Evolutionary conservation across 2,888 invertebrate species (phyloP).

Genomic region (Lordiphosa andalusiaca): DNA sequence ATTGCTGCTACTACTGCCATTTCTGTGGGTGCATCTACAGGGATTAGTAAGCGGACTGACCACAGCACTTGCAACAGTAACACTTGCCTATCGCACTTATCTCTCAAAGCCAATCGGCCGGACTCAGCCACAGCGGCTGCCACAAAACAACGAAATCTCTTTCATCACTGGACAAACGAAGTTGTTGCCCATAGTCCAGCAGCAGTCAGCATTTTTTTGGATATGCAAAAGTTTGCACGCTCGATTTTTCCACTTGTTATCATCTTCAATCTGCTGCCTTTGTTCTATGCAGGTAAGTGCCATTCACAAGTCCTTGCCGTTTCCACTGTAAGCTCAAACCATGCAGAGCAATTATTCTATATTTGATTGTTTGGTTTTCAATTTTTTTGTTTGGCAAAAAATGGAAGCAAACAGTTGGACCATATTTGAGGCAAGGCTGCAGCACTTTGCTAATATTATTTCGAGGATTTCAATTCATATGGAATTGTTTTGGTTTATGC

Average conservation of each 20-base stretch:
- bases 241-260: conserved; percentile 79
- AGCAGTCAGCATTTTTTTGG: conserved; percentile 64
- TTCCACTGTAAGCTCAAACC: neutral
- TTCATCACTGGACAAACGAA: conserved; percentile 43
- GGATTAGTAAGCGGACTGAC: conserved; percentile 39
- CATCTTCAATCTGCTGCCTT: conserved; percentile 80
- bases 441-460: too few species aligned
- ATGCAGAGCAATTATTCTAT: conserved; percentile 9
- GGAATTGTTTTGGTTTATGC: too few species aligned
- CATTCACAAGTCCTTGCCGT: too few species aligned
- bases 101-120: conserved; percentile 67
- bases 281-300: conserved; percentile 80
- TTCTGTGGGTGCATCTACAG: conserved; percentile 55
- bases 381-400: too few species aligned
- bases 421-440: too few species aligned
- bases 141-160: conserved; percentile 57
- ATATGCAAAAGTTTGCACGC: conserved; percentile 77
- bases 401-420: too few species aligned
- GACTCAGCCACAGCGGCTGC: conserved; percentile 42
- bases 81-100: conserved; percentile 72
- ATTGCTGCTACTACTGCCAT: conserved; percentile 27
- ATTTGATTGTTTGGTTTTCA: too few species aligned
- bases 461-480: too few species aligned
- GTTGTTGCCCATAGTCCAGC: conserved; percentile 37
- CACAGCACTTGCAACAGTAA: conserved; percentile 18